Percentiles rank a stretch among this genome's conserved stretches.
phyloP scores from a whole-genome alignment of 2,113 vertebrate species.

The Carassius carassius region DNA sequence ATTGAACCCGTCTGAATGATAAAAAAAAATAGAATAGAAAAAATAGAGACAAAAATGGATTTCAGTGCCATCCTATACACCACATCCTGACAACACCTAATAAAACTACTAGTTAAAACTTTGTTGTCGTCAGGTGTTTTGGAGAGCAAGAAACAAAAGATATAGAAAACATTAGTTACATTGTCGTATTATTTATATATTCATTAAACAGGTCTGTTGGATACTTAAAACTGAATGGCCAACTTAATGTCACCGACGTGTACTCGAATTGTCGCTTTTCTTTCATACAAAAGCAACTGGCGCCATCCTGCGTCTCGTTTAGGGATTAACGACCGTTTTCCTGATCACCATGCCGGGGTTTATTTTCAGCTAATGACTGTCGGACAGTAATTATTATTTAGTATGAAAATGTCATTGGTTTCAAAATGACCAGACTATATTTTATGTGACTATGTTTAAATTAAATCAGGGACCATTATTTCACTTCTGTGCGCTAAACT shows the following conservation, averaged over 20 bases:
- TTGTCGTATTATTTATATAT: too few species aligned
- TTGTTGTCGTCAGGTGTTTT: not conserved
- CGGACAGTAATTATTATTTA: too few species aligned
- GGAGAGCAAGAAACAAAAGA: not conserved
- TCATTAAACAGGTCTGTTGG: not conserved
- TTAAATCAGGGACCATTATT: too few species aligned
- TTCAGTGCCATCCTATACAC: slow-evolving; percentile 87
- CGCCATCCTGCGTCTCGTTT: not conserved
- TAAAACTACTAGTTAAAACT: not conserved
- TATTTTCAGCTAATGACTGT: too few species aligned
- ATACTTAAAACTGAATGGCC: not conserved
- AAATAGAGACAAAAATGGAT: slow-evolving; percentile 66
- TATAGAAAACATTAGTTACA: too few species aligned
- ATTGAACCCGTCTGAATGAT: not conserved
- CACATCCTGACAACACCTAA: slow-evolving; percentile 86
- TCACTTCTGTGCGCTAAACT: too few species aligned
- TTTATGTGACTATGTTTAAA: too few species aligned
- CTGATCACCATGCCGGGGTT: too few species aligned
- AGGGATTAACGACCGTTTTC: not conserved
- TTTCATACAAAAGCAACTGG: not conserved
- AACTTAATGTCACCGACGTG: not conserved
- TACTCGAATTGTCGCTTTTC: not conserved
- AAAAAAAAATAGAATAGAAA: not conserved
- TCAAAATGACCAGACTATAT: too few species aligned
- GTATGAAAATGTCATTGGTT: too few species aligned